Conservation (phyloP, 2,888 invertebrate genomes). For the Volucella zonaria region DNA sequence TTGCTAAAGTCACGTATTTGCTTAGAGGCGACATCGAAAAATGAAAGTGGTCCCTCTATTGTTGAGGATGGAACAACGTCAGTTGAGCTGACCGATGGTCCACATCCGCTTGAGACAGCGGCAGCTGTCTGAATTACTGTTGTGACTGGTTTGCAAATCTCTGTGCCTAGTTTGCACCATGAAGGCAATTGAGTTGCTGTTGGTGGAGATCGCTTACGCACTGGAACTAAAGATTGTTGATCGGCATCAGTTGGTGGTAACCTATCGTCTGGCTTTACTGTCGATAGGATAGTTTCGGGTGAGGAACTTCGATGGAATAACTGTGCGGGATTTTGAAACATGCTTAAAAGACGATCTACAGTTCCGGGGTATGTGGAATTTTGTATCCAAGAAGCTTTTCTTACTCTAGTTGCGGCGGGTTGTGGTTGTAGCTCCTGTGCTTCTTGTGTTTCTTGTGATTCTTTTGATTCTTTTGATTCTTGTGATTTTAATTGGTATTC, state of each 20-base stretch:
- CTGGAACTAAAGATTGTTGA: constrained; percentile 70
- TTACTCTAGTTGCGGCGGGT: constrained; percentile 81
- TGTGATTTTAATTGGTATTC: constrained; percentile 32
- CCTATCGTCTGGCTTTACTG: constrained; percentile 25
- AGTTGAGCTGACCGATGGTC: constrained; percentile 65
- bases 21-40: constrained; percentile 80
- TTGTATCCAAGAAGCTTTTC: constrained; percentile 86
- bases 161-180: constrained; percentile 76
- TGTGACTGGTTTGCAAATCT: constrained; percentile 74
- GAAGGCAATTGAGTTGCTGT: constrained; percentile 53
- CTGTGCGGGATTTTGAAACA: constrained; percentile 86
- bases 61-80: constrained; percentile 74
- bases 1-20: constrained; percentile 80
- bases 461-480: constrained; percentile 17
- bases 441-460: constrained; percentile 11
- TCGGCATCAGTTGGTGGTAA: constrained; percentile 38
- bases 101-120: constrained; percentile 49
- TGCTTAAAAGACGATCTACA: constrained; percentile 86
- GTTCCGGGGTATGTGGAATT: constrained; percentile 84
- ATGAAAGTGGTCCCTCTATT: constrained; percentile 77
- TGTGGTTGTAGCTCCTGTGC: constrained; percentile 31
- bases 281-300: constrained; percentile 75
- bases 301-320: constrained; percentile 84
- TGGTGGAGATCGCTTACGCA: constrained; percentile 75
- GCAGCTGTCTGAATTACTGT: constrained; percentile 74